Evolutionary conservation across 2,888 invertebrate species (phyloP).

Genomic region (Cybosia mesomella): DNA sequence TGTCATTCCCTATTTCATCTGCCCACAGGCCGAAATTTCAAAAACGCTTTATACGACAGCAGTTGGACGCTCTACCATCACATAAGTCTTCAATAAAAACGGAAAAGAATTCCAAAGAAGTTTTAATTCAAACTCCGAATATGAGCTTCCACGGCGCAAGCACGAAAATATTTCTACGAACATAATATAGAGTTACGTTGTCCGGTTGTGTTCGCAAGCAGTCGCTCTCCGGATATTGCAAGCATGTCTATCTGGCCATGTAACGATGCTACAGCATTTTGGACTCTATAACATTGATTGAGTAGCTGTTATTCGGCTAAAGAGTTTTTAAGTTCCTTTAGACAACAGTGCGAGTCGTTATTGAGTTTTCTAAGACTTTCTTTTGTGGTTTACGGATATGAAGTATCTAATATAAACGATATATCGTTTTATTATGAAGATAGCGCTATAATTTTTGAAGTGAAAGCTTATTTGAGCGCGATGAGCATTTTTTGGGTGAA

Average conservation of each 20-base stretch:
- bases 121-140: constrained; percentile 1
- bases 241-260: constrained; percentile 49
- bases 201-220: constrained; percentile 21
- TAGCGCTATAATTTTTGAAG: neutral
- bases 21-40: too few relatives aligned
- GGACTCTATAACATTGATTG: constrained; percentile 36
- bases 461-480: too few relatives aligned
- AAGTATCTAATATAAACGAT: constrained; percentile 1
- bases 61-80: neutral
- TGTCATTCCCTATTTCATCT: too few relatives aligned
- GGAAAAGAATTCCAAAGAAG: neutral
- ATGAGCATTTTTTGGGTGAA: too few relatives aligned
- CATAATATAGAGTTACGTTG: constrained; percentile 17
- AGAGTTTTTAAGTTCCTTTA: constrained; percentile 12
- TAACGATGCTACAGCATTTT: constrained; percentile 41
- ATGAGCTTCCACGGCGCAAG: neutral
- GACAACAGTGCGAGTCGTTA: constrained; percentile 15
- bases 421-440: neutral
- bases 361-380: constrained; percentile 11
- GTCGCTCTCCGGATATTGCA: constrained; percentile 54
- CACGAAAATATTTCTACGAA: constrained; percentile 21
- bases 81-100: neutral
- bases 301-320: constrained; percentile 34
- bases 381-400: constrained; percentile 13
- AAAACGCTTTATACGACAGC: too few relatives aligned